phyloP scores from a whole-genome alignment of 2,113 vertebrate species.

The Oryzias celebensis region DNA sequence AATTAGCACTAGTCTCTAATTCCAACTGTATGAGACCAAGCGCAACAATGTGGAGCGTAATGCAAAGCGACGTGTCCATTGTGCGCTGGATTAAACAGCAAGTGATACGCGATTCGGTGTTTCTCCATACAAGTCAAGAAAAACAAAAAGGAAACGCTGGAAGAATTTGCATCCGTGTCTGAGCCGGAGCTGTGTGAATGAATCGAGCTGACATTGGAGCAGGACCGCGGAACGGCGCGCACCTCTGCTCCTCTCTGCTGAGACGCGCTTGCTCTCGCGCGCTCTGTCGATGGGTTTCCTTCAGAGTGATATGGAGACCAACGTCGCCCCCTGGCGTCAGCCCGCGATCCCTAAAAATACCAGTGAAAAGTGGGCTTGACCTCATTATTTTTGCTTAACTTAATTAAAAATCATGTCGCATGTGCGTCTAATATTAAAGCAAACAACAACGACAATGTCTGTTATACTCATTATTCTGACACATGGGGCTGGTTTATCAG shows the following conservation, averaged over 20 bases:
- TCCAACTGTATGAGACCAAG: conserved; percentile 51
- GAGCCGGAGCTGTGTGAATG: conserved; percentile 70
- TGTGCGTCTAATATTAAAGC: too few species aligned
- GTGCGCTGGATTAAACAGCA: conserved; percentile 65
- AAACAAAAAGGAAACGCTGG: conserved; percentile 70
- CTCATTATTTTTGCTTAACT: too few species aligned
- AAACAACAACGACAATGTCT: too few species aligned
- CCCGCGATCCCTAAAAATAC: conserved; percentile 3
- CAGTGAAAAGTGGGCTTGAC: not conserved
- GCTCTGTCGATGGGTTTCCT: conserved; percentile 4
- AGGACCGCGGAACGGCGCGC: conserved; percentile 30
- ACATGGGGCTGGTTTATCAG: too few species aligned
- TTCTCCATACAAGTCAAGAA: conserved; percentile 61
- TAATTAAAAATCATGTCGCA: not conserved
- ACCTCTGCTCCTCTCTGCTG: conserved; percentile 1
- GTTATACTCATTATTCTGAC: too few species aligned
- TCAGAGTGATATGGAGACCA: conserved; percentile 55
- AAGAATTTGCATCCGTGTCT: conserved; percentile 69
- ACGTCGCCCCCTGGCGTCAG: conserved; percentile 72
- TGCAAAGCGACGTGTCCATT: conserved; percentile 65
- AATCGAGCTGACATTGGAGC: conserved; percentile 68
- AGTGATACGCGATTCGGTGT: conserved; percentile 56
- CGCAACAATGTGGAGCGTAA: conserved; percentile 53
- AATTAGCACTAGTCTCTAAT: conserved; percentile 65
- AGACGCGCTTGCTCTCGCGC: not conserved